These are phyloP conservation scores for Apotomis capreana DNA, from an alignment of 2,888 invertebrate species.

Conservation along the genomic window DNA sequence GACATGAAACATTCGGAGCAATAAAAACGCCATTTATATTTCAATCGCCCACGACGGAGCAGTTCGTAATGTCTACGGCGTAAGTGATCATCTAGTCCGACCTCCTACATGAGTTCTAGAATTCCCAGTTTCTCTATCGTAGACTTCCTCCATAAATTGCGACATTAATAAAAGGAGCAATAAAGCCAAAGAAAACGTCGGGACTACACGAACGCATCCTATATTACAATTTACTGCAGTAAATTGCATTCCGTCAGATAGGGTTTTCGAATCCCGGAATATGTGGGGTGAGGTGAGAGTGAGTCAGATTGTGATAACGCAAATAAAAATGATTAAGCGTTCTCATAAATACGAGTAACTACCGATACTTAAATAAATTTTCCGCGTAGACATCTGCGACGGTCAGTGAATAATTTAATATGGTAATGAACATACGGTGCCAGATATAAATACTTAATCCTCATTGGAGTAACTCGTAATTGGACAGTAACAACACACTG, in stretches of 20 bases:
- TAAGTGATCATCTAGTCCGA: constrained; percentile 51
- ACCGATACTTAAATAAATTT: constrained; percentile 17
- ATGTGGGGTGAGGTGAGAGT: constrained; percentile 18
- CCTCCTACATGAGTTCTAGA: constrained; percentile 57
- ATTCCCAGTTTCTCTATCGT: constrained; percentile 53
- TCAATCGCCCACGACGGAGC: constrained; percentile 55
- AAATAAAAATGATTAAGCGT: constrained; percentile 31
- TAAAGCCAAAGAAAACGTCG: constrained; percentile 36
- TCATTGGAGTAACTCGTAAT: constrained; percentile 3
- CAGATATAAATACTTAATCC: constrained; percentile 7
- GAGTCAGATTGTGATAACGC: constrained; percentile 16
- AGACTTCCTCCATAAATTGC: constrained; percentile 50
- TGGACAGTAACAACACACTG: constrained; percentile 14
- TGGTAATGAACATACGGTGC: constrained; percentile 19
- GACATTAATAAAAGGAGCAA: constrained; percentile 39
- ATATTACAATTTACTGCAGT: constrained; percentile 30
- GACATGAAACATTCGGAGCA: constrained; percentile 46
- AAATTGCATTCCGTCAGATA: constrained; percentile 34
- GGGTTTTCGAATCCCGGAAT: constrained; percentile 21
- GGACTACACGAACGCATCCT: constrained; percentile 21
- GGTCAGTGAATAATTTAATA: constrained; percentile 34
- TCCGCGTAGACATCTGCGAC: constrained; percentile 19
- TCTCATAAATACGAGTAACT: neutral
- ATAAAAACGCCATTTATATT: constrained; percentile 53
- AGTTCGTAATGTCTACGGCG: constrained; percentile 51